Evolutionary conservation across 2,888 invertebrate species (phyloP), one percentile per base, ranked within the genome.

Genomic region (Caenorhabditis auriculariae): DNA sequence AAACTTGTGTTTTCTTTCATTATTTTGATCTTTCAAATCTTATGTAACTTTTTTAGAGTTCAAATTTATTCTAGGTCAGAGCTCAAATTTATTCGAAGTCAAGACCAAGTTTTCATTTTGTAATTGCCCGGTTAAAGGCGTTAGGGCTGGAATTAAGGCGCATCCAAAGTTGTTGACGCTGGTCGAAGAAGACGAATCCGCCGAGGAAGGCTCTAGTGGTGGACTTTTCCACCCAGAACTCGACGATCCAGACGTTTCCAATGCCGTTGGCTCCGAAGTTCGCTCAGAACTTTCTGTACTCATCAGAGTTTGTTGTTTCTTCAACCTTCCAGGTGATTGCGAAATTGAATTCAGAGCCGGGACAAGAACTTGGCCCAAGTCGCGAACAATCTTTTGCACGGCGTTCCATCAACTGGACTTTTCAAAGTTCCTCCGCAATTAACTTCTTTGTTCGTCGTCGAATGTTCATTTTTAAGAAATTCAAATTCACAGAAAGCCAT

Each of bases 191-290:
- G 79, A 73, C 15, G 73, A 76, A 27, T n/a, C n/a, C n/a, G n/a
- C n/a, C n/a, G 72, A 68, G 51, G 66, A 60, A 4, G 66, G 62
- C 17, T 62, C 66, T n/a, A 59, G 65, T 6, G 61, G 59, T 26
- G 79, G 76, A 6, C 58, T 74, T 44, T 80, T 59, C 55, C 46
- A 65, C 12, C 67, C 75, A 28, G 78, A 78, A 32, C 51, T 72
- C 37, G 66, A 69, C 41, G 80, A 80, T 62, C 79, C 80, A 19
- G 80, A 80, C 45, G 68, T 68, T 17, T 66, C 70, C 26, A 74
- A 76, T 27, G 76, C 76, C 1, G 38, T 73, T 12, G 64, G 72
- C 26, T 64, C 66, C 6, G 66, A 69, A 43, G 64, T 74, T 9
- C 49, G 72, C 15, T 54, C 56, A 2, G 80, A 80, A 47, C 48